A percentile compares a stretch with the other conserved stretches of the same genome.
phyloP scores from a whole-genome alignment of 2,797 vertebrate species.

The Erethizon dorsatum region DNA sequence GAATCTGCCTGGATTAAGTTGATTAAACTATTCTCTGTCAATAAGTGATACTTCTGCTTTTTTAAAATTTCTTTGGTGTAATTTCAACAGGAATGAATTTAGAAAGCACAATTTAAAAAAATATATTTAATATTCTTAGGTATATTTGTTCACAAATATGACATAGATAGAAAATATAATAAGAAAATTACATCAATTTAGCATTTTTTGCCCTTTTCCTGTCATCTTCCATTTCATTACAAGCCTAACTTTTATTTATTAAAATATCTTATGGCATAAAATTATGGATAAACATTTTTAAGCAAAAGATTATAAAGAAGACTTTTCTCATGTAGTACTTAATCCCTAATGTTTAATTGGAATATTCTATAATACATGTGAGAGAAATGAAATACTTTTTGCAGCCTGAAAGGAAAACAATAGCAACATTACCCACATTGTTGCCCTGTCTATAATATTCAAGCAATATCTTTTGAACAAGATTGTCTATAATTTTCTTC shows the following conservation, averaged over 20 bases:
- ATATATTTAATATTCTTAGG: background rate
- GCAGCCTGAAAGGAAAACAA: background rate
- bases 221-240: background rate
- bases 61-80: background rate
- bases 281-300: background rate
- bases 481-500: background rate
- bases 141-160: background rate
- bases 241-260: background rate
- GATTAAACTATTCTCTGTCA: background rate
- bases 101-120: background rate
- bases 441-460: background rate
- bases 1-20: background rate
- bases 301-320: background rate
- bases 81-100: background rate
- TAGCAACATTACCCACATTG: background rate
- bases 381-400: conserved; percentile 17
- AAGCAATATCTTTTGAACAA: background rate
- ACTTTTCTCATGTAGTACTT: background rate
- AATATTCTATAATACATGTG: background rate
- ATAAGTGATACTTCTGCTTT: background rate
- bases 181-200: background rate
- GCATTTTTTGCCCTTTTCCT: background rate
- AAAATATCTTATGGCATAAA: background rate
- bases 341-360: background rate
- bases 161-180: background rate